A percentile compares a stretch with the other conserved stretches of the same genome.
Conservation (phyloP, 2,888 invertebrate species). For the Cheilosia variabilis region DNA sequence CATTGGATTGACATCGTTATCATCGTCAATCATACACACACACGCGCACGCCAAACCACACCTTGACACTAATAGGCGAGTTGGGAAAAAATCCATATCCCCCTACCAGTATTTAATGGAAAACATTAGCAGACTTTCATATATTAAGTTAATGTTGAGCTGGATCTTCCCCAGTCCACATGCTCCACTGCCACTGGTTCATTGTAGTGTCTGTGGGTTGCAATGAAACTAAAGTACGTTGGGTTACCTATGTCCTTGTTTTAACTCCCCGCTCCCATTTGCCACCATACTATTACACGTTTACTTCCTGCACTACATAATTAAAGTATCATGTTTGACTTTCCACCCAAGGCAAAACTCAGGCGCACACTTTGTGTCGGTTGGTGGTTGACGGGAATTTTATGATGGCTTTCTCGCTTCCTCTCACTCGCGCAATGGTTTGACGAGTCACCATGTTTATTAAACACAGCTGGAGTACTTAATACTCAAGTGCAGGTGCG, state of each 20-base stretch:
- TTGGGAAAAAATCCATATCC: not conserved
- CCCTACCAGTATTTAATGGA: conserved; percentile 36
- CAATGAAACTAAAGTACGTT: conserved; percentile 54
- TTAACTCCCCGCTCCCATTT: conserved; percentile 1
- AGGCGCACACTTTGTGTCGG: conserved; percentile 30
- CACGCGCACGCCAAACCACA: conserved; percentile 1
- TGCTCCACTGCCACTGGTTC: not conserved
- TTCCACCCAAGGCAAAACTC: conserved; percentile 50
- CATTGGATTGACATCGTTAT: conserved; percentile 45
- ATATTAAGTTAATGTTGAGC: conserved; percentile 48
- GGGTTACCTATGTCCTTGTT: conserved; percentile 31
- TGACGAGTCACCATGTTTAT: conserved; percentile 33
- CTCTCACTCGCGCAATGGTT: conserved; percentile 1
- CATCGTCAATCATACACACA: conserved; percentile 8
- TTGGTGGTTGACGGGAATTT: conserved; percentile 27
- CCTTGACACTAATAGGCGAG: conserved; percentile 57
- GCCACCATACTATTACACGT: conserved; percentile 19
- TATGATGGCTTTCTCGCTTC: not conserved
- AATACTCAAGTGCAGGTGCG: conserved; percentile 41
- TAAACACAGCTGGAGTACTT: conserved; percentile 4
- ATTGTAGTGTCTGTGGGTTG: conserved; percentile 35
- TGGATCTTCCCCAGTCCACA: not conserved
- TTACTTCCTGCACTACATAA: conserved; percentile 58
- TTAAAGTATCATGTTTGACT: conserved; percentile 68
- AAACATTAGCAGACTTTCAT: conserved; percentile 56